These are phyloP conservation scores for Callimorpha dominula DNA, from an alignment of 2,888 invertebrate genomes.

Conservation along the genomic window DNA sequence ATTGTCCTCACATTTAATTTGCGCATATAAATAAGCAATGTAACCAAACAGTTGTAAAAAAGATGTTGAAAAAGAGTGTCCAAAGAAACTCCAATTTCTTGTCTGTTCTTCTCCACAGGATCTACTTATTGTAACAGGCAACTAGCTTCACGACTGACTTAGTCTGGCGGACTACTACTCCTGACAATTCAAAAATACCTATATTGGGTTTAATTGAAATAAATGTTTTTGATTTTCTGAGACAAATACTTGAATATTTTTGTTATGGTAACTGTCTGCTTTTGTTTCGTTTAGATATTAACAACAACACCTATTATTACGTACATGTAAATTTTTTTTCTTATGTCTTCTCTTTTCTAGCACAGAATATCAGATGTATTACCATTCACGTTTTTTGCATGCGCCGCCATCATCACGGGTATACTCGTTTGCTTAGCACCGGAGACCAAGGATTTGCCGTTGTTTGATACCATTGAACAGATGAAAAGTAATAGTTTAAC, in stretches of 20 bases:
- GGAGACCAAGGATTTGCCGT: conserved; percentile 72
- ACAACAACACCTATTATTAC: background rate
- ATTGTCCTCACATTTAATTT: no score
- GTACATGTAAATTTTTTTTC: background rate
- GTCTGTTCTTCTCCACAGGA: no score
- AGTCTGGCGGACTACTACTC: no score
- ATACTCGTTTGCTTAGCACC: conserved; percentile 67
- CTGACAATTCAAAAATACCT: no score
- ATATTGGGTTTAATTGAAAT: no score
- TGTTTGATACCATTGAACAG: conserved; percentile 75
- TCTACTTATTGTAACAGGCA: no score
- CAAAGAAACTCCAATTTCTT: no score
- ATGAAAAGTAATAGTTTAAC: conserved; percentile 32
- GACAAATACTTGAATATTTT: background rate
- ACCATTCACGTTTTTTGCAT: conserved; percentile 76
- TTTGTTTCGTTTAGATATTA: background rate
- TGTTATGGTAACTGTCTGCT: background rate
- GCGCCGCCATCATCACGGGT: conserved; percentile 67
- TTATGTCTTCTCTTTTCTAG: conserved; percentile 61
- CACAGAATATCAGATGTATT: conserved; percentile 70
- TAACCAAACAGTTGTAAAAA: no score
- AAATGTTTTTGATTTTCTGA: no score
- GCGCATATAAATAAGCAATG: no score
- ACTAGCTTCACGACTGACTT: no score
- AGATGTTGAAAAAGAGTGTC: no score